Base-by-base conservation (phyloP, 2,113 vertebrate species). In the Indicator maculatus region DNA sequence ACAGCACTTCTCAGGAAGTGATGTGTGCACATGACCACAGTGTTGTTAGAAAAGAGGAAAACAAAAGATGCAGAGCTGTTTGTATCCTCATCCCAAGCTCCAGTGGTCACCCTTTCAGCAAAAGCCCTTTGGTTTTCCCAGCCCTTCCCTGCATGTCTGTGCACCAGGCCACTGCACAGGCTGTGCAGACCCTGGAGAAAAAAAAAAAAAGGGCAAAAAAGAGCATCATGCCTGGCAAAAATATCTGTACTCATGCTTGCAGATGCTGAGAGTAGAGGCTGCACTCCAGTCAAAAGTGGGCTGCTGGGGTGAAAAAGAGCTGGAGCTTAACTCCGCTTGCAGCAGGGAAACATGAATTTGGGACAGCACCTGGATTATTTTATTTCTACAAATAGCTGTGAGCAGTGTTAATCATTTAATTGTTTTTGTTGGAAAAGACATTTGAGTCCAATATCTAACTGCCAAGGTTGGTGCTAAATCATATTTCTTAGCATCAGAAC, bases 1-100 rank as follows among this genome's bases (percentile, higher is more conserved):
- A 79, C 52, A 7, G 65, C 1, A 0, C 88, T 97, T 97, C 94
- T 93, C 95, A 93, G 95, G 93, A 96, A 76, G 50, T 59, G 61
- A 72, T 90, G 73, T 16, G 8, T 83, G 89, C 93, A 83, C 85
- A 91, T 95, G 96, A 89, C 93, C 92, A 69, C 83, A 55, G 67
- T 93, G 83, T 95, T 95, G 93, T 93, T 88, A 91, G 91, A 89
- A 91, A 94, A 86, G 27, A 88, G 63, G 70, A 95, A 91, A 93
- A 93, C 83, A 95, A 93, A 96, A 94, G 82, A 89, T 83, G 79
- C 6, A 16, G 39, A 69, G 58, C 76, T 2, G 0, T 95, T 95
- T 87, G 87, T 91, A 47, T 89, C 93, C 92, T 84, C 91, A 83
- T 86, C 91, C 79, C 89, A 85, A 78, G 83, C 93, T 93, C 70